Evolutionary conservation across 2,888 invertebrate species (phyloP).

Genomic region (Melanostoma scalare): DNA sequence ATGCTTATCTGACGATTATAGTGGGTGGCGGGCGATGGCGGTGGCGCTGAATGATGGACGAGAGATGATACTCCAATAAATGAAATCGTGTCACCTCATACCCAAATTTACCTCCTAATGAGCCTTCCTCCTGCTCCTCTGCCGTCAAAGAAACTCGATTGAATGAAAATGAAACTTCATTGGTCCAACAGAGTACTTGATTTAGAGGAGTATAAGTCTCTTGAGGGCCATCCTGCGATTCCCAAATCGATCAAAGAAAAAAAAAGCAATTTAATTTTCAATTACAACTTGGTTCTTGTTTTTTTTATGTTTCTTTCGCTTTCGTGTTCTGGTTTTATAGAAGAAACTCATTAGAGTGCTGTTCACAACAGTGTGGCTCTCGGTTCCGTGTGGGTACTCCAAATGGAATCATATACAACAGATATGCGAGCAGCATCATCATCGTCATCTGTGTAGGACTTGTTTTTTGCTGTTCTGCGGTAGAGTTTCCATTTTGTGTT

Average conservation of each 20-base stretch:
- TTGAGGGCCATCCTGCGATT: constrained; percentile 24
- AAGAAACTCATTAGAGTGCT: constrained; percentile 51
- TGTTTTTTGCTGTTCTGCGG: constrained; percentile 29
- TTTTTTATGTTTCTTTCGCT: neutral
- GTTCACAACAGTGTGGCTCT: neutral
- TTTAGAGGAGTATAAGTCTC: constrained; percentile 2
- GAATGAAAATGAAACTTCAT: neutral
- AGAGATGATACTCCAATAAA: neutral
- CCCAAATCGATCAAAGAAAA: constrained; percentile 59
- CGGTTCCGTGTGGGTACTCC: constrained; percentile 46
- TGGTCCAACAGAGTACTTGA: constrained; percentile 3
- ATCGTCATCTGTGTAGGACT: constrained; percentile 54
- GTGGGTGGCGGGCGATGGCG: constrained; percentile 1
- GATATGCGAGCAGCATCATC: constrained; percentile 39
- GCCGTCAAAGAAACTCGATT: neutral
- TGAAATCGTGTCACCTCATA: constrained; percentile 30
- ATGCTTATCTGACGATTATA: constrained; percentile 42
- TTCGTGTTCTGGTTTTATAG: constrained; percentile 29
- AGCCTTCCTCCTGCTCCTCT: constrained; percentile 12
- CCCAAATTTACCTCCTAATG: constrained; percentile 45
- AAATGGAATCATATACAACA: constrained; percentile 53
- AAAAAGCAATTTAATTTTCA: constrained; percentile 68
- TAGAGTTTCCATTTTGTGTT: neutral
- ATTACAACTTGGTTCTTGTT: constrained; percentile 59
- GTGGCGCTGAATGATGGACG: no score